phyloP scores from a whole-genome alignment of 2,113 vertebrate genomes.

The Oryzias woworae region DNA sequence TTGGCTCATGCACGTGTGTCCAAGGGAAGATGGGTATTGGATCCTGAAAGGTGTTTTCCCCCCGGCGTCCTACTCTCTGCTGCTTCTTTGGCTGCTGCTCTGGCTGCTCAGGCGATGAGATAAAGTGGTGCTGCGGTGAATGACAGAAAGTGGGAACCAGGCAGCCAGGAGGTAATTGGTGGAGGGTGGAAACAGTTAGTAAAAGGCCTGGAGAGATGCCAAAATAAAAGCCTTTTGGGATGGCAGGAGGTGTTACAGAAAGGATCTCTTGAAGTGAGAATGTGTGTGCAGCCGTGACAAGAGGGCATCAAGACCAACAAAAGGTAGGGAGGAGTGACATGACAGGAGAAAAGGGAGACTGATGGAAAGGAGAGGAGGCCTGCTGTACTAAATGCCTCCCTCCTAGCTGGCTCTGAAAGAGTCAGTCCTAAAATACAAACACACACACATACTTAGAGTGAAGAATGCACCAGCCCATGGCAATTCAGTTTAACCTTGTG shows the following conservation, averaged over 20 bases:
- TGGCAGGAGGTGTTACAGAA: slow-evolving; percentile 2
- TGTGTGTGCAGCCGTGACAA: slow-evolving; percentile 12
- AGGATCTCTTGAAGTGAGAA: slow-evolving; percentile 1
- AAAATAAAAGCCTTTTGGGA: not conserved
- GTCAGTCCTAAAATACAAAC: slow-evolving; percentile 26
- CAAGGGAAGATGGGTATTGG: no score
- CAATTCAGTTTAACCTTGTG: slow-evolving; percentile 51
- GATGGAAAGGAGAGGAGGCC: not conserved
- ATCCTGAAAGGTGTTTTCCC: no score
- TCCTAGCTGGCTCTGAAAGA: slow-evolving; percentile 37
- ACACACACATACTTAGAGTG: slow-evolving; percentile 29
- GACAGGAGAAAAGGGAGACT: slow-evolving; percentile 25
- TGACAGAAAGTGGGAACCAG: not conserved
- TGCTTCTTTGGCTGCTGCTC: slow-evolving; percentile 20
- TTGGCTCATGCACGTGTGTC: slow-evolving; percentile 19
- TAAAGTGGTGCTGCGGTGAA: slow-evolving; percentile 5
- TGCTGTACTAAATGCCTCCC: slow-evolving; percentile 25
- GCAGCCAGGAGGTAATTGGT: not conserved
- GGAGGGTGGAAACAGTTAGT: not conserved
- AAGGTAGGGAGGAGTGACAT: slow-evolving; percentile 8
- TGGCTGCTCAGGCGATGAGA: slow-evolving; percentile 17
- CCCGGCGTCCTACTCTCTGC: slow-evolving; percentile 1
- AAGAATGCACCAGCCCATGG: slow-evolving; percentile 64
- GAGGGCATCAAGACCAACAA: slow-evolving; percentile 16
- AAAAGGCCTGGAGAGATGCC: not conserved